phyloP scores from a whole-genome alignment of 1,140 invertebrate species.

The Ooceraea biroi region DNA sequence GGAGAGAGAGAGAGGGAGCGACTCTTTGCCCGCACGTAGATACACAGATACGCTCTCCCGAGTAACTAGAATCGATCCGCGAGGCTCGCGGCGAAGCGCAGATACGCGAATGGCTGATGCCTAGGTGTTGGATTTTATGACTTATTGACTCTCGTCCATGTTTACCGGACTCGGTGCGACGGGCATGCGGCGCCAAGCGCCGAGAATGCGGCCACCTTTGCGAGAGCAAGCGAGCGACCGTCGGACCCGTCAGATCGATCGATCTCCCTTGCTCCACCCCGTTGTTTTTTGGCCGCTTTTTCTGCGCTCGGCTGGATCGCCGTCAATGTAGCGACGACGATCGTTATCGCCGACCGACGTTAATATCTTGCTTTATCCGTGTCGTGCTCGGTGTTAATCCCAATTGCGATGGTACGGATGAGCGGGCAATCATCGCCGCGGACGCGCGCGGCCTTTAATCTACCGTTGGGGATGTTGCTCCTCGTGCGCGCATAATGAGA shows the following conservation, averaged over 20 bases:
- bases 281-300: slow-evolving; percentile 23
- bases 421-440: not conserved
- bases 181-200: slow-evolving; percentile 78
- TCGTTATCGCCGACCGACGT: slow-evolving; percentile 60
- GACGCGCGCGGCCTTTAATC: slow-evolving; percentile 19
- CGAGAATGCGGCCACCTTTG: slow-evolving; percentile 79
- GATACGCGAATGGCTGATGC: slow-evolving; percentile 69
- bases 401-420: slow-evolving; percentile 33
- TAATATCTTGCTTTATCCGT: slow-evolving; percentile 30
- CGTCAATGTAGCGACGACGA: slow-evolving; percentile 23
- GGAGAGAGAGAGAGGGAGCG: slow-evolving; percentile 3
- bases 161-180: slow-evolving; percentile 79
- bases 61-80: slow-evolving; percentile 63
- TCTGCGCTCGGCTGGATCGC: slow-evolving; percentile 32
- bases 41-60: slow-evolving; percentile 50
- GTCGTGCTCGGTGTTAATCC: slow-evolving; percentile 52
- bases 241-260: slow-evolving; percentile 64
- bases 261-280: slow-evolving; percentile 53
- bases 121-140: slow-evolving; percentile 80
- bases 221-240: slow-evolving; percentile 62
- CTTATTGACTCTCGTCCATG: slow-evolving; percentile 81
- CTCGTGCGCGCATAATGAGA: slow-evolving; percentile 13
- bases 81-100: slow-evolving; percentile 39
- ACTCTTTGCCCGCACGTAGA: not conserved
- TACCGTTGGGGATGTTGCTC: slow-evolving; percentile 9